Percentiles rank a stretch among this genome's conserved stretches.
These are phyloP conservation scores for Catharus minimus DNA, from an alignment of 2,113 vertebrate species.

Conservation along the genomic window DNA sequence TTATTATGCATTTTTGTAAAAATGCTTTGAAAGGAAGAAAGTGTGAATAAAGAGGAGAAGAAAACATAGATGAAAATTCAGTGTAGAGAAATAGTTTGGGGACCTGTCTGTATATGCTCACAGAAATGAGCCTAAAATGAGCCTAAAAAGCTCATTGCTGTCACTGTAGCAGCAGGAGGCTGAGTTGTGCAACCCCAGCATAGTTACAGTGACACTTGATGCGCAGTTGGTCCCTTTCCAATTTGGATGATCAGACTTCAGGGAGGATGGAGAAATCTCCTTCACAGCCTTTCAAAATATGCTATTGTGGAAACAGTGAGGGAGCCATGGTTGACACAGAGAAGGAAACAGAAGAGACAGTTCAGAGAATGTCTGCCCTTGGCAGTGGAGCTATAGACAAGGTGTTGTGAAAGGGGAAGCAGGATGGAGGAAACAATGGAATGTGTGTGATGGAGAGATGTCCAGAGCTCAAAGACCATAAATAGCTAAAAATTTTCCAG, in stretches of 20 bases:
- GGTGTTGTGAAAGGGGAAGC: background rate
- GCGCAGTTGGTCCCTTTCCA: background rate
- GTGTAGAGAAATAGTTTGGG: background rate
- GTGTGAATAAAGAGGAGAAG: background rate
- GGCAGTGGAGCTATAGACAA: background rate
- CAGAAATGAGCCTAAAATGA: background rate
- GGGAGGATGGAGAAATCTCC: background rate
- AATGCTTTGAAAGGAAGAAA: background rate
- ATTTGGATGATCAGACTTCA: background rate
- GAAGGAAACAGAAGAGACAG: background rate
- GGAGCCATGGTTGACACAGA: accelerated
- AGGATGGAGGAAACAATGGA: background rate
- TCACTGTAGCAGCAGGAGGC: background rate
- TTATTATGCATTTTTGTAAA: background rate
- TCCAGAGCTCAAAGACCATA: background rate
- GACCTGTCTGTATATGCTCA: background rate
- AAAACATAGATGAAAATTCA: background rate
- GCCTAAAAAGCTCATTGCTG: background rate
- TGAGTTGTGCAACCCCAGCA: background rate
- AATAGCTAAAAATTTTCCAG: background rate
- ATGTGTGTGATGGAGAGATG: background rate
- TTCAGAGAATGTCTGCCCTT: background rate
- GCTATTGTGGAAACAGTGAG: background rate
- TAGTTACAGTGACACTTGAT: background rate
- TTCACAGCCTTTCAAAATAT: background rate